These are phyloP conservation scores for Rhinoptilus africanus DNA, from an alignment of 2,113 vertebrate genomes.

Conservation along the genomic window DNA sequence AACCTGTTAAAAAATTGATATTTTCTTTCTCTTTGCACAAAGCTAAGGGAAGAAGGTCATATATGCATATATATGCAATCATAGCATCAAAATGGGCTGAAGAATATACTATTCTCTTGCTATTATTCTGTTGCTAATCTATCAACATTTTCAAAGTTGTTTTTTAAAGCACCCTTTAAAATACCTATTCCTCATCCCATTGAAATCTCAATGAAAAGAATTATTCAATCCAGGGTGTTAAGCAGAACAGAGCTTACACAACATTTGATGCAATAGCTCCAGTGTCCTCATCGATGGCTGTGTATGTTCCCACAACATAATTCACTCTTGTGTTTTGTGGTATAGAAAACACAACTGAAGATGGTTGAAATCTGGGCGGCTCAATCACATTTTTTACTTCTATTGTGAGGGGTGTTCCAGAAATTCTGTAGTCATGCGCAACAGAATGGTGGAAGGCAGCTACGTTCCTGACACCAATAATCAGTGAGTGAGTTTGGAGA, in stretches of 20 bases:
- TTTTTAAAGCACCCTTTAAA: neutral
- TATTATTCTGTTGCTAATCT: neutral
- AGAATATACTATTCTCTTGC: neutral
- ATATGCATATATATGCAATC: neutral
- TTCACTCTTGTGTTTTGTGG: constrained; percentile 67
- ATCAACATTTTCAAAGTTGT: neutral
- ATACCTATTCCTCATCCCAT: neutral
- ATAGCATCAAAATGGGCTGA: neutral
- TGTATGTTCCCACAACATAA: constrained; percentile 70
- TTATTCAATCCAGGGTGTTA: neutral
- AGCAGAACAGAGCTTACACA: constrained; percentile 70
- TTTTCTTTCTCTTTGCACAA: neutral
- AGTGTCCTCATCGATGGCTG: constrained; percentile 84
- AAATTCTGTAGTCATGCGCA: neutral
- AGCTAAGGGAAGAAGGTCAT: neutral
- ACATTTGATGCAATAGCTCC: constrained; percentile 80
- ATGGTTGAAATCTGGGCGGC: constrained; percentile 78
- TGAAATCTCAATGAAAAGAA: neutral
- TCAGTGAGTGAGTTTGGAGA: constrained; percentile 71
- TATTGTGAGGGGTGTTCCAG: constrained; percentile 74
- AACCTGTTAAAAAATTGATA: neutral
- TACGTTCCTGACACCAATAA: constrained; percentile 82
- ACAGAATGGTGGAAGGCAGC: constrained; percentile 82
- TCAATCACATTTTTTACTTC: constrained; percentile 81
- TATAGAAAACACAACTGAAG: constrained; percentile 64